Conservation (phyloP, 2,888 invertebrate species). For the Eupithecia subfuscata region DNA sequence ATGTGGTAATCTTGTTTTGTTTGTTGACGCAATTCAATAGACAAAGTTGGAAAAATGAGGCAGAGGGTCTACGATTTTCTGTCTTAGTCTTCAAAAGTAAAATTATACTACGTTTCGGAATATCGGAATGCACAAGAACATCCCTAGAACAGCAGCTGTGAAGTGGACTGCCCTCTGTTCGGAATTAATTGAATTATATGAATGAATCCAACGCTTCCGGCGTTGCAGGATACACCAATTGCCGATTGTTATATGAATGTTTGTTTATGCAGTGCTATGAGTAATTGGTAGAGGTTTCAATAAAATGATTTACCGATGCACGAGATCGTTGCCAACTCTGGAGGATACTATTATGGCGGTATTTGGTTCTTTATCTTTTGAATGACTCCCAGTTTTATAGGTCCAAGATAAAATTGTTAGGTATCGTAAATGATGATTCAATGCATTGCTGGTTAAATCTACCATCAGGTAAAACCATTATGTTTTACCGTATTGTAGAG, state of each 20-base stretch:
- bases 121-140: constrained; percentile 39
- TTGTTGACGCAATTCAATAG: not conserved
- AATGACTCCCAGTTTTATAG: not conserved
- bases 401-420: not conserved
- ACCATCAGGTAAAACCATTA: not conserved
- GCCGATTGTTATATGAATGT: constrained; percentile 67
- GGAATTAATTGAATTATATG: constrained; percentile 82
- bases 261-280: constrained; percentile 41
- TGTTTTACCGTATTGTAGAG: no score
- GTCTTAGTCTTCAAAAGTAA: not conserved
- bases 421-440: not conserved
- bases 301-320: not conserved
- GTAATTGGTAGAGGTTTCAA: constrained; percentile 10
- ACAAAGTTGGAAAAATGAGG: not conserved
- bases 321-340: not conserved
- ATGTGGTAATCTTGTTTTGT: not conserved
- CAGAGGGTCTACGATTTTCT: not conserved
- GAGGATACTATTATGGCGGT: not conserved
- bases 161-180: constrained; percentile 73
- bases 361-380: not conserved
- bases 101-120: not conserved
- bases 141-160: constrained; percentile 71
- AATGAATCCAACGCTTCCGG: constrained; percentile 81
- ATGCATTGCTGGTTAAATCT: not conserved
- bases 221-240: constrained; percentile 80